phyloP scores from a whole-genome alignment of 1,140 invertebrate species.

The Nixonia krombeini region DNA sequence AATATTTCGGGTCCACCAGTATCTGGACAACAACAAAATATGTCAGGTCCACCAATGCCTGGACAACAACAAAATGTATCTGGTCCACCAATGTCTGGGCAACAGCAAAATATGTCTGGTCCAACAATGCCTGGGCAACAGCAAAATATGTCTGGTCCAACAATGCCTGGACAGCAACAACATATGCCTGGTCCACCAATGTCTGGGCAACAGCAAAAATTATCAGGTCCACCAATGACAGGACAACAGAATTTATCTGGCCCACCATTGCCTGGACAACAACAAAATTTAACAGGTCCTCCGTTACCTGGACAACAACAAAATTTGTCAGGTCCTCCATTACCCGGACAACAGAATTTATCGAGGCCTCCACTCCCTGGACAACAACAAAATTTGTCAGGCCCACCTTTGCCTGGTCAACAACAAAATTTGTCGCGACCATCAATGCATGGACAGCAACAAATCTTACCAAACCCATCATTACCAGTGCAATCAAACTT shows the following conservation, averaged over 20 bases:
- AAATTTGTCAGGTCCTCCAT: slow-evolving; percentile 30
- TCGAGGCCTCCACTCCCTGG: slow-evolving; percentile 37
- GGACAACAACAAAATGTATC: neutral
- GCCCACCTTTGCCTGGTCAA: slow-evolving; percentile 41
- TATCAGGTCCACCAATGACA: slow-evolving; percentile 65
- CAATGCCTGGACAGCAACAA: neutral
- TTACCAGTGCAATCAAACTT: slow-evolving; percentile 37
- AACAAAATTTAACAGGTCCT: slow-evolving; percentile 27
- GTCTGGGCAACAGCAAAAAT: slow-evolving; percentile 26
- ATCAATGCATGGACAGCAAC: slow-evolving; percentile 20
- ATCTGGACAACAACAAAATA: no score
- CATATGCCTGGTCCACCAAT: slow-evolving; percentile 10
- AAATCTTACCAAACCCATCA: slow-evolving; percentile 16
- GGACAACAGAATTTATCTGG: slow-evolving; percentile 28
- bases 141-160: no score
- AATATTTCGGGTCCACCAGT: no score
- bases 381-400: slow-evolving; percentile 27
- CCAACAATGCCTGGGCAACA: slow-evolving; percentile 56
- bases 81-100: slow-evolving; percentile 28
- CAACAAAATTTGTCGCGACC: slow-evolving; percentile 48
- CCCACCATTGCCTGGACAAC: slow-evolving; percentile 38
- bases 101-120: slow-evolving; percentile 52
- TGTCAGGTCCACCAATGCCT: slow-evolving; percentile 28
- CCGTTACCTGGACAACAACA: slow-evolving; percentile 35
- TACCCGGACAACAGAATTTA: slow-evolving; percentile 34